phyloP scores from a whole-genome alignment of 2,113 vertebrate species.

The Mirounga angustirostris region DNA sequence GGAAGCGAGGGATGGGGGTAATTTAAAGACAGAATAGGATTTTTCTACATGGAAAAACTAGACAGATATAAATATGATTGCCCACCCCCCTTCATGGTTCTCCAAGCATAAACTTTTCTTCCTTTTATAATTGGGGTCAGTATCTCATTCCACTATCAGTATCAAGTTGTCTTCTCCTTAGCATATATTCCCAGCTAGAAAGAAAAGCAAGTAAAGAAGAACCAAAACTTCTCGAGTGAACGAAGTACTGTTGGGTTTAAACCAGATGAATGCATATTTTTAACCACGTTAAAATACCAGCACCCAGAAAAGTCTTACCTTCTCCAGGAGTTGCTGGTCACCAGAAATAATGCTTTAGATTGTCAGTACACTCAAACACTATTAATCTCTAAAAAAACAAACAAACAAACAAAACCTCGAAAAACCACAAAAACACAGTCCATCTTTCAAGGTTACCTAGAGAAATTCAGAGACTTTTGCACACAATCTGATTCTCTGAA shows the following conservation, averaged over 20 bases:
- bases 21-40: not conserved
- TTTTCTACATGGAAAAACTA: not conserved
- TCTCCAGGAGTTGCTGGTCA: not conserved
- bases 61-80: not conserved
- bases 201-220: not conserved
- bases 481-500: not conserved
- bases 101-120: not conserved
- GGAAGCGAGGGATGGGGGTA: not conserved
- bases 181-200: not conserved
- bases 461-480: not conserved
- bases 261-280: not conserved
- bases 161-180: not conserved
- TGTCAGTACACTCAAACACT: not conserved
- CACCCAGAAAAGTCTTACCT: no score
- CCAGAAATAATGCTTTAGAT: not conserved
- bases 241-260: not conserved
- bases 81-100: fast-evolving
- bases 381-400: not conserved
- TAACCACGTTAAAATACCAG: not conserved
- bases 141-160: not conserved
- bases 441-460: slow-evolving; percentile 65
- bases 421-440: not conserved
- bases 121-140: not conserved
- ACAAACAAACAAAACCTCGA: not conserved
- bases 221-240: not conserved